Evolutionary conservation across 2,797 vertebrate genomes (phyloP).

Genomic region (Pelodytes ibericus): DNA sequence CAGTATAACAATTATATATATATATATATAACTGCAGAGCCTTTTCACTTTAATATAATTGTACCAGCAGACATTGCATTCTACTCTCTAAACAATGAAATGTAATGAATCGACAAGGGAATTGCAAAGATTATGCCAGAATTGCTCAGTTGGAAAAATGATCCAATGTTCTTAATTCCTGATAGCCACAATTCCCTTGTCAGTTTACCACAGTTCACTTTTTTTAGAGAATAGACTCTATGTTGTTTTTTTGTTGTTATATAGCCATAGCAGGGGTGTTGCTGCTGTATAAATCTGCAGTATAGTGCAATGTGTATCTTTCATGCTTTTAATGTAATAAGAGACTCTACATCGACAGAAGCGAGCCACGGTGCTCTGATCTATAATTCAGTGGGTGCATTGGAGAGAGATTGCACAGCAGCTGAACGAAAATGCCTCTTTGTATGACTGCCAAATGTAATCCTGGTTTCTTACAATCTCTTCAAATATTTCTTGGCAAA

Average conservation of each 20-base stretch:
- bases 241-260: background rate
- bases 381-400: constrained; percentile 22
- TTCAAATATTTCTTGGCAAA: constrained; percentile 11
- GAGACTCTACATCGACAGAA: background rate
- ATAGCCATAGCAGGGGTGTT: background rate
- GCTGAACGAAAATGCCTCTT: constrained; percentile 15
- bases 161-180: too few relatives aligned
- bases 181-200: too few relatives aligned
- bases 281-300: background rate
- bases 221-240: background rate
- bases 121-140: too few relatives aligned
- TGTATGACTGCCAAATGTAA: constrained; percentile 23
- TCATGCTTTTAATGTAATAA: constrained; percentile 1
- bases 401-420: background rate
- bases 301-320: background rate
- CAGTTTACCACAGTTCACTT: too few relatives aligned
- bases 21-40: too few relatives aligned
- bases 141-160: too few relatives aligned
- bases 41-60: too few relatives aligned
- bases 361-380: background rate
- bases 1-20: too few relatives aligned
- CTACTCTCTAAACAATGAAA: too few relatives aligned
- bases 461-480: background rate
- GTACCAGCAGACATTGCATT: too few relatives aligned
- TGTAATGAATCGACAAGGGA: too few relatives aligned